Conservation (phyloP, 2,888 invertebrate species). For the Tortrix viridana region DNA sequence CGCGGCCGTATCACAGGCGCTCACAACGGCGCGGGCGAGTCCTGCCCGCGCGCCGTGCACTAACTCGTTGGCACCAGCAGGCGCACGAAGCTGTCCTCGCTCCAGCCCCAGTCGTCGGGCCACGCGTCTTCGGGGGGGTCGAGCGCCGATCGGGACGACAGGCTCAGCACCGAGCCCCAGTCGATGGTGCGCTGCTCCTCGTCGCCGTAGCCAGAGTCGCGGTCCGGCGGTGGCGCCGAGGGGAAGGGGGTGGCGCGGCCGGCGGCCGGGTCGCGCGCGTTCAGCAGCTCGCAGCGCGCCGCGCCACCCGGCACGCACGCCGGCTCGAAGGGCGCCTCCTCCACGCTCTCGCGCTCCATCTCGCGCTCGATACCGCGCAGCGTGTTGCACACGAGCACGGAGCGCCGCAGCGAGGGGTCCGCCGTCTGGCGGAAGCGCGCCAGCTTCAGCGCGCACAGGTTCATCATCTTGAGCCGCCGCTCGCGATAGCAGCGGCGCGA, state of each 20-base stretch:
- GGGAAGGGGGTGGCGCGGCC: conserved; percentile 90
- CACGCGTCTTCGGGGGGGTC: conserved; percentile 93
- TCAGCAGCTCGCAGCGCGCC: conserved; percentile 86
- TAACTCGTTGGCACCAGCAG: conserved; percentile 88
- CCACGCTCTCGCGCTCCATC: conserved; percentile 89
- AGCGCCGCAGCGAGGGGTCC: conserved; percentile 94
- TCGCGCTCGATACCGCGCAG: conserved; percentile 94
- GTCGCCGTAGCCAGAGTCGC: conserved; percentile 91
- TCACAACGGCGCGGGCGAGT: conserved; percentile 77
- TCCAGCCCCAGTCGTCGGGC: conserved; percentile 85
- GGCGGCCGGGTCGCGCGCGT: conserved; percentile 71
- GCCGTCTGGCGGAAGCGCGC: conserved; percentile 94
- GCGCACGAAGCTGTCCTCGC: conserved; percentile 89
- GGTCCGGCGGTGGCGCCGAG: conserved; percentile 82
- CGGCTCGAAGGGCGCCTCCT: conserved; percentile 81
- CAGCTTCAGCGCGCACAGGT: conserved; percentile 96
- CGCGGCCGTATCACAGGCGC: conserved; percentile 76
- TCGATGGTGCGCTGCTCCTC: conserved; percentile 92
- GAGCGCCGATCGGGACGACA: conserved; percentile 93
- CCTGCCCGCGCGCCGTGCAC: conserved; percentile 81
- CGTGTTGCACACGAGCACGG: conserved; percentile 97
- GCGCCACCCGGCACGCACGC: conserved; percentile 74
- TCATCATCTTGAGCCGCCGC: conserved; percentile 93
- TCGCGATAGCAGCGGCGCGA: conserved; percentile 93
- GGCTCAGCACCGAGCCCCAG: conserved; percentile 95